Conservation (phyloP, 1,140 invertebrate genomes). For the Drosophila nigrodunni region DNA sequence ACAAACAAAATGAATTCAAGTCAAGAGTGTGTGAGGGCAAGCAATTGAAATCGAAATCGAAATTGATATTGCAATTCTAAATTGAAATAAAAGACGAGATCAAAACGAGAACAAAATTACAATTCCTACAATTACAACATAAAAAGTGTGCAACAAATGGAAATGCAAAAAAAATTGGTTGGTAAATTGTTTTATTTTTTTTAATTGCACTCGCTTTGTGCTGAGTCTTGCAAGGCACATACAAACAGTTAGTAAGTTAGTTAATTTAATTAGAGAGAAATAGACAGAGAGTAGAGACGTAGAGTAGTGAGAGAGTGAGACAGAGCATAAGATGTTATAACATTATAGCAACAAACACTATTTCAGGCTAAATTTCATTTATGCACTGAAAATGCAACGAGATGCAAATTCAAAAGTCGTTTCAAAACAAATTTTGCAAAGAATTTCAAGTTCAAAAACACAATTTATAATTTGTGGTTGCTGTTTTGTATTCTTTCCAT, state of each 20-base stretch:
- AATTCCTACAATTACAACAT: constrained; percentile 76
- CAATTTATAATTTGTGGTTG: constrained; percentile 73
- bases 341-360: constrained; percentile 73
- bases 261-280: constrained; percentile 48
- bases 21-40: constrained; percentile 35
- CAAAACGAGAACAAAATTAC: constrained; percentile 61
- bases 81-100: not conserved
- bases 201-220: constrained; percentile 59
- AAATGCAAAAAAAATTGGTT: constrained; percentile 53
- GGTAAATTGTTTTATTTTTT: constrained; percentile 30
- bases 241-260: constrained; percentile 63
- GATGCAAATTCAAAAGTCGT: constrained; percentile 62
- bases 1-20: constrained; percentile 37
- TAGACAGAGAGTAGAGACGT: constrained; percentile 39
- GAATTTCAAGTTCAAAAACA: constrained; percentile 51
- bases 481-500: constrained; percentile 49
- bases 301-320: constrained; percentile 50
- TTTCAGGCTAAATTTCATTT: constrained; percentile 67
- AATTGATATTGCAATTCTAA: constrained; percentile 13
- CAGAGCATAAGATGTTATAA: constrained; percentile 54
- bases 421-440: constrained; percentile 50
- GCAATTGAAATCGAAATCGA: constrained; percentile 33
- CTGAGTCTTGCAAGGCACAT: constrained; percentile 68
- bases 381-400: constrained; percentile 66
- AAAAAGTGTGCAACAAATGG: constrained; percentile 59